A percentile compares a stretch with the other conserved stretches of the same genome.
These are phyloP conservation scores for Gavialis gangeticus DNA, from an alignment of 2,113 vertebrate genomes.

Conservation along the genomic window DNA sequence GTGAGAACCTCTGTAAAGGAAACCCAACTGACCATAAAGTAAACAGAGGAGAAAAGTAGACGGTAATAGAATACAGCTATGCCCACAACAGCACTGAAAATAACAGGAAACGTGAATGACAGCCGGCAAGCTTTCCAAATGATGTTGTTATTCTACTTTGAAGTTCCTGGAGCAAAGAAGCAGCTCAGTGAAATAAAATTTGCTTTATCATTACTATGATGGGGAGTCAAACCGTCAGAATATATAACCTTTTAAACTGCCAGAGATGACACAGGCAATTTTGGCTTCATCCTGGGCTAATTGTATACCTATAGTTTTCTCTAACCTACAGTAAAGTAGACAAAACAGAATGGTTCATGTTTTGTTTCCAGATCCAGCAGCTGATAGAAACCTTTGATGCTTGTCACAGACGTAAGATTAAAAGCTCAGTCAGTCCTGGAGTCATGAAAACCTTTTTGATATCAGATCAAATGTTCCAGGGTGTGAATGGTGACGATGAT, in stretches of 20 bases:
- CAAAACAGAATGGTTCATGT: rapidly evolving
- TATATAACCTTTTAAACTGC: neutral
- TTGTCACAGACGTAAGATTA: neutral
- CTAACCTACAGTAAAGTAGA: neutral
- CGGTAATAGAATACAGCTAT: neutral
- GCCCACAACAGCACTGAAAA: neutral
- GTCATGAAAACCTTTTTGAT: conserved; percentile 21
- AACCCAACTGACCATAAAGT: neutral
- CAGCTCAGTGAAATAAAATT: neutral
- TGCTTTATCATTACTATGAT: neutral
- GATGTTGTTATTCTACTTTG: neutral
- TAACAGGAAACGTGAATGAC: rapidly evolving
- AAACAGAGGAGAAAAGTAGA: neutral
- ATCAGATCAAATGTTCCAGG: neutral
- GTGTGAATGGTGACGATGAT: neutral
- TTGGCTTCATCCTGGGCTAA: neutral
- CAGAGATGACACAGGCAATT: neutral
- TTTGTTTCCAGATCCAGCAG: neutral
- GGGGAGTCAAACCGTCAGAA: neutral
- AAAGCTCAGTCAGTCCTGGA: conserved; percentile 13
- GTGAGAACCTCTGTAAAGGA: neutral
- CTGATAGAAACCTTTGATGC: conserved; percentile 21
- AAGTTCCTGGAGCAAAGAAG: neutral
- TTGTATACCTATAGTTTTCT: neutral
- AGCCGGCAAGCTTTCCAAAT: neutral